Evolutionary conservation across 2,113 vertebrate species (phyloP).

Genomic region (Piaya cayana): DNA sequence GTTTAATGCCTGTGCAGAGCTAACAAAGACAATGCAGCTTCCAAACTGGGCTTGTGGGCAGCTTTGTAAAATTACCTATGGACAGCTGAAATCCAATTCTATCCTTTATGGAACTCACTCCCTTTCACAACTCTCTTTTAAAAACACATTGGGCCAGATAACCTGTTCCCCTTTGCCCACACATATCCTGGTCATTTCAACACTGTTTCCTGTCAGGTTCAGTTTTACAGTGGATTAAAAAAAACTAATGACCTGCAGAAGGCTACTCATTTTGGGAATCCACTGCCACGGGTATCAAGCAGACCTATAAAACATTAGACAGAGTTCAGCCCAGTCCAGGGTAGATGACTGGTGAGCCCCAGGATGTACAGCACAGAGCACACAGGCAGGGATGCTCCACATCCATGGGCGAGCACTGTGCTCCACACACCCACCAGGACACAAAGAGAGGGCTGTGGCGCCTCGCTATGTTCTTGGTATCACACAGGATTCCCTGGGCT

Average conservation of each 20-base stretch:
- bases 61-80: neutral
- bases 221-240: neutral
- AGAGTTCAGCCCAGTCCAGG: neutral
- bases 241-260: neutral
- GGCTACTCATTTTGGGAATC: neutral
- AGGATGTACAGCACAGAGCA: fast-evolving
- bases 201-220: neutral
- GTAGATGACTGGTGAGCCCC: neutral
- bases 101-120: neutral
- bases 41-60: neutral
- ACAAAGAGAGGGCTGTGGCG: neutral
- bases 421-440: fast-evolving
- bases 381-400: neutral
- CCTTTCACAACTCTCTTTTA: neutral
- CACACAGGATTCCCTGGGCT: neutral
- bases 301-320: neutral
- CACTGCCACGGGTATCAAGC: neutral
- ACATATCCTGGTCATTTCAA: neutral
- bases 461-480: neutral
- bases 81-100: neutral
- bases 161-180: neutral
- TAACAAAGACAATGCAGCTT: neutral
- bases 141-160: neutral
- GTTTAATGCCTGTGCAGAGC: neutral
- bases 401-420: fast-evolving